Conservation (phyloP, 2,797 vertebrate genomes). For the Poecile montanus region DNA sequence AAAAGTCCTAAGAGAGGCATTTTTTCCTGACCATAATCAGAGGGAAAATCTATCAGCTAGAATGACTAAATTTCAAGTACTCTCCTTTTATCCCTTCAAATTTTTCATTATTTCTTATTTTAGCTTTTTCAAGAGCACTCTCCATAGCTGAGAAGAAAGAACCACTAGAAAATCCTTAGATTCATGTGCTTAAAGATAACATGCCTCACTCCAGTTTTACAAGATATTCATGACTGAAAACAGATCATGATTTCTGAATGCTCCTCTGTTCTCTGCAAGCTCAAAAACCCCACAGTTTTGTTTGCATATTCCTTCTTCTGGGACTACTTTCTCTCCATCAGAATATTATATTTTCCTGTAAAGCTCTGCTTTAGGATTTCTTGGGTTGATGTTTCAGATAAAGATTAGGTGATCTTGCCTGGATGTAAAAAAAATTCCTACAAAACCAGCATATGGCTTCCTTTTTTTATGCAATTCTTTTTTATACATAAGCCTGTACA, state of each 20-base stretch:
- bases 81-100: not conserved
- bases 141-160: not conserved
- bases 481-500: not conserved
- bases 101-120: not conserved
- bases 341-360: not conserved
- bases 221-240: conserved; percentile 21
- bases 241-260: conserved; percentile 7
- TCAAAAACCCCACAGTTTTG: not conserved
- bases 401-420: not conserved
- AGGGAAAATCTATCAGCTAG: not conserved
- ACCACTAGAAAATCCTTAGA: not conserved
- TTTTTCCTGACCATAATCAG: not conserved
- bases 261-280: not conserved
- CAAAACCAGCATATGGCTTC: not conserved
- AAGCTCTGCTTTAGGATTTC: not conserved
- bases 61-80: not conserved
- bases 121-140: not conserved
- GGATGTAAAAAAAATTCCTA: not conserved
- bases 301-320: not conserved
- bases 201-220: not conserved
- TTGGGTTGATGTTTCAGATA: not conserved
- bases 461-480: not conserved
- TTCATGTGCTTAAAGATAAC: not conserved
- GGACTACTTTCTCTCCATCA: not conserved
- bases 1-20: not conserved